Conservation (phyloP, 2,113 vertebrate species). For the Halichoeres trimaculatus region DNA sequence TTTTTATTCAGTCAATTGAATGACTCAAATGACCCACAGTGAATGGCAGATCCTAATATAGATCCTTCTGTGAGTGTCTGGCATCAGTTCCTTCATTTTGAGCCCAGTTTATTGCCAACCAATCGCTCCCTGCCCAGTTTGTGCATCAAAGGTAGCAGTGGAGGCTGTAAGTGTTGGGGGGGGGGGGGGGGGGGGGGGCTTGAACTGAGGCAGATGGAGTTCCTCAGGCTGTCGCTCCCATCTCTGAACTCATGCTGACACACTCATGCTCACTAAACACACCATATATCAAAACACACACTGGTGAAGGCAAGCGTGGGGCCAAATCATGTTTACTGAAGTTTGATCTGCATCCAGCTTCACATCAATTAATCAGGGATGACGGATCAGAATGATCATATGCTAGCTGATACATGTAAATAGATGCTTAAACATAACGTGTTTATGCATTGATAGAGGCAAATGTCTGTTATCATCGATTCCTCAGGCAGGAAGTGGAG, state of each 20-base stretch:
- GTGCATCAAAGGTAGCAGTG: slow-evolving; percentile 25
- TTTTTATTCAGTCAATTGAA: slow-evolving; percentile 8
- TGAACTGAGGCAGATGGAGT: slow-evolving; percentile 33
- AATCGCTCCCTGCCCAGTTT: slow-evolving; percentile 27
- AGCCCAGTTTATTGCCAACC: slow-evolving; percentile 22
- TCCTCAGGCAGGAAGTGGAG: slow-evolving; percentile 46
- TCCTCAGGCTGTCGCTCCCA: slow-evolving; percentile 37
- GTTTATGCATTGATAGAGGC: slow-evolving; percentile 32
- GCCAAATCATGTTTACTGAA: not conserved
- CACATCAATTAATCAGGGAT: too few relatives aligned
- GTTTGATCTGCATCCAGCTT: slow-evolving; percentile 15
- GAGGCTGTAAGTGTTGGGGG: slow-evolving; percentile 33
- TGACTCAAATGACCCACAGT: slow-evolving; percentile 9
- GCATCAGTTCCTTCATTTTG: slow-evolving; percentile 39
- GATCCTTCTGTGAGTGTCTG: slow-evolving; percentile 42
- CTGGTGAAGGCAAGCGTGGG: slow-evolving; percentile 1
- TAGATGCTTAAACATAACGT: not conserved
- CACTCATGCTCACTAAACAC: slow-evolving; percentile 34
- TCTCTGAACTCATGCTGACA: slow-evolving; percentile 42
- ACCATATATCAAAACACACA: slow-evolving; percentile 16
- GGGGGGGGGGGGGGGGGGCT: slow-evolving; percentile 21
- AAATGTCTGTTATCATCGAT: slow-evolving; percentile 36
- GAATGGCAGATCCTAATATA: slow-evolving; percentile 37
- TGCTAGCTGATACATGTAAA: not conserved
- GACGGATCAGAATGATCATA: not conserved